Base-by-base conservation (phyloP, 2,113 vertebrate species). In the Carassius gibelio region DNA sequence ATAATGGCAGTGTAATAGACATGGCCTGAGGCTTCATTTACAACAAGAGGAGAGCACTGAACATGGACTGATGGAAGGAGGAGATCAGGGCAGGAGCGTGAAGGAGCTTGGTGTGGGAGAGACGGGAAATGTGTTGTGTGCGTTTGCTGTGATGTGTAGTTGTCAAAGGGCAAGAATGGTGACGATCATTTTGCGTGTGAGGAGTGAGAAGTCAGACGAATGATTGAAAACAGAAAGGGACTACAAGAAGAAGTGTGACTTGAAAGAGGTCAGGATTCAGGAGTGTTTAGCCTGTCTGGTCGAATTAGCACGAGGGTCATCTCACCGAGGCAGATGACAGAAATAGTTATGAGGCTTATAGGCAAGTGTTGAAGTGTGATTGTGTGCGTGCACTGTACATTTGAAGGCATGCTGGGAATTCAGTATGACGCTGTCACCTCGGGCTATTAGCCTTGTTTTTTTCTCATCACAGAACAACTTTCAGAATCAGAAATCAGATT, bases 1-100 rank as follows among this genome's bases (percentile, higher is more conserved):
- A 55, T 69, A 36, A 66, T 38, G 11, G 19, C 42, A 50, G 59
- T 42, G 13, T 57, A 9, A 36, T 57, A 69, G 13, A n/a, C 61
- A 11, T 66, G 9, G 74, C 83, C 84, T 59, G n/a, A 38, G 75
- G 83, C 75, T 85, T 30, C 48, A 26, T 84, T 84, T 78, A 42
- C 57, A 23, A 76, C 61, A 52, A 79, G 64, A 81, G 78, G 61
- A 66, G 77, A 79, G 45, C 72, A 55, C 42, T 61, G 14, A 48
- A 26, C 15, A 74, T 75, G 74, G 69, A 68, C 77, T 82, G 74
- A 68, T 68, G 62, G 19, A 72, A 19, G n/a, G 11, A 66, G 34
- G 69, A 75, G 10, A 62, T 52, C 38, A 59, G 62, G 55, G 66
- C 21, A 45, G 38, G 17, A 14, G 78, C 1, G 11, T 7, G 17